Evolutionary conservation across 2,888 invertebrate species (phyloP).

Genomic region (Lycophotia porphyrea): DNA sequence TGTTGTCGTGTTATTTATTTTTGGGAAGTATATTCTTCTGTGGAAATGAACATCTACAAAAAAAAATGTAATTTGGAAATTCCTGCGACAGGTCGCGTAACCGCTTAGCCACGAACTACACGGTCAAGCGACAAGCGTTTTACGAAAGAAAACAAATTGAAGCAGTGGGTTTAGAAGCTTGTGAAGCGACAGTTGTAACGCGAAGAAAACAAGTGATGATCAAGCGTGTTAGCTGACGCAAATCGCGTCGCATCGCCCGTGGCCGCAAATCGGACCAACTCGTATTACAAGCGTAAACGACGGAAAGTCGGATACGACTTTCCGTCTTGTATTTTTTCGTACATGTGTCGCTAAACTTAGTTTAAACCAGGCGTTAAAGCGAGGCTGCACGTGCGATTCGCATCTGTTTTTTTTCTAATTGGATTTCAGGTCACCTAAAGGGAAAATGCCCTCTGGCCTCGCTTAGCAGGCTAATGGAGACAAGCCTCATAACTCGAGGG

Average conservation of each 20-base stretch:
- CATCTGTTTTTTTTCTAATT: conserved; percentile 68
- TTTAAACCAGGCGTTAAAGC: conserved; percentile 20
- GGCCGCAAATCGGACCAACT: neutral
- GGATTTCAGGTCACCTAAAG: conserved; percentile 72
- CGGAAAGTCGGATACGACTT: too few relatives aligned
- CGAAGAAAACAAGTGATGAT: neutral
- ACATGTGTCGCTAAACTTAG: neutral
- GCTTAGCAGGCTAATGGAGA: conserved; percentile 74
- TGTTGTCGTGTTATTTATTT: conserved; percentile 54
- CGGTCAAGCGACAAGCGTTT: neutral
- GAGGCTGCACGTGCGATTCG: conserved; percentile 9
- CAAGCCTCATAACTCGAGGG: conserved; percentile 70
- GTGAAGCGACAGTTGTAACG: neutral
- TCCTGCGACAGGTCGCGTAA: neutral
- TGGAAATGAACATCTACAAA: neutral
- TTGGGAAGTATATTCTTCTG: conserved; percentile 28
- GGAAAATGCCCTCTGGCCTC: conserved; percentile 71
- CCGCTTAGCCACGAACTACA: neutral
- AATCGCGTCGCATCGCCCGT: neutral
- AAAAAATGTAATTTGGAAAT: neutral
- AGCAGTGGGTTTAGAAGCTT: neutral
- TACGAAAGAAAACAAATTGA: neutral
- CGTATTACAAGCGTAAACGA: neutral
- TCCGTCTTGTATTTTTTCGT: neutral
- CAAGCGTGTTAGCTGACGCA: neutral